These are phyloP conservation scores for Lysandra coridon DNA, from an alignment of 2,888 invertebrate species.

Conservation along the genomic window DNA sequence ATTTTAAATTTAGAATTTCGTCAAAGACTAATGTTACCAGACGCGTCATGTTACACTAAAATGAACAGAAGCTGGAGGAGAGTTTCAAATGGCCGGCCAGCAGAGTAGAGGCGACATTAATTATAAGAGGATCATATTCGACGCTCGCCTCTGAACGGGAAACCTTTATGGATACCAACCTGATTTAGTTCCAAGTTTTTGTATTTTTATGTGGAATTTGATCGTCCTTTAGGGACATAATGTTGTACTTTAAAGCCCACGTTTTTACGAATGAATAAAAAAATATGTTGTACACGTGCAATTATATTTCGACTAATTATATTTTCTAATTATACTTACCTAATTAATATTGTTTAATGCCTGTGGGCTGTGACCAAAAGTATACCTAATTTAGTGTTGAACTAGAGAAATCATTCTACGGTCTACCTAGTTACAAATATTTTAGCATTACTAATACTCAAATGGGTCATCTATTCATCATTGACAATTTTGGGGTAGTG, in stretches of 20 bases:
- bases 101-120: conserved; percentile 68
- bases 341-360: too few relatives aligned
- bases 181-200: conserved; percentile 32
- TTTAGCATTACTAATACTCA: too few relatives aligned
- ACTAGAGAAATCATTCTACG: too few relatives aligned
- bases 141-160: conserved; percentile 36
- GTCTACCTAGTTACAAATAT: too few relatives aligned
- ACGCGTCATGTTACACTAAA: conserved; percentile 68
- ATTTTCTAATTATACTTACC: too few relatives aligned
- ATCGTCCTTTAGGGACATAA: neutral
- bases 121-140: conserved; percentile 63
- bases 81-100: conserved; percentile 51
- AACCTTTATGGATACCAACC: conserved; percentile 41
- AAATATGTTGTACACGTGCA: too few relatives aligned
- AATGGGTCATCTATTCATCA: too few relatives aligned
- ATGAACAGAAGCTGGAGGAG: conserved; percentile 56
- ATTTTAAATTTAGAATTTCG: conserved; percentile 24
- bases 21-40: conserved; percentile 50
- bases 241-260: neutral
- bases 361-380: too few relatives aligned
- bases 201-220: conserved; percentile 27
- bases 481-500: too few relatives aligned
- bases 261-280: too few relatives aligned
- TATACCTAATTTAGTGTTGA: too few relatives aligned
- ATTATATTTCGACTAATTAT: too few relatives aligned